Evolutionary conservation across 2,888 invertebrate species (phyloP).

Genomic region (Alloplasta piceator): DNA sequence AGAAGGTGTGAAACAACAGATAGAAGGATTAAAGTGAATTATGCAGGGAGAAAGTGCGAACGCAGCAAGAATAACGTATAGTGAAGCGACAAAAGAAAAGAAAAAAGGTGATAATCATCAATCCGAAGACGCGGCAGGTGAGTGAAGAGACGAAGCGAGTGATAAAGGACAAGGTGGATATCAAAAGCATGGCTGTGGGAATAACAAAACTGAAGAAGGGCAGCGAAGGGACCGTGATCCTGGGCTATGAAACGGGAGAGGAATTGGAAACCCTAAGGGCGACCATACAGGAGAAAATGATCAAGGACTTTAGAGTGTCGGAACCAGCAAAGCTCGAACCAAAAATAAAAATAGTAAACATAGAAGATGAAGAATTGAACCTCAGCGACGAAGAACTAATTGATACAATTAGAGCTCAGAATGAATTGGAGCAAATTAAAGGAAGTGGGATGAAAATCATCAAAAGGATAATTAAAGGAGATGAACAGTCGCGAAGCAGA

Average conservation of each 20-base stretch:
- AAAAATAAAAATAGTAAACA: neutral
- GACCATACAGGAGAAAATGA: no score
- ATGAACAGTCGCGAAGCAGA: no score
- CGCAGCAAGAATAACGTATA: slow-evolving; percentile 17
- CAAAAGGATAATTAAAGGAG: neutral
- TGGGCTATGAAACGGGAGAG: no score
- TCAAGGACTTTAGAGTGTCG: slow-evolving; percentile 23
- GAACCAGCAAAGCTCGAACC: neutral
- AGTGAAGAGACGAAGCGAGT: slow-evolving; percentile 51
- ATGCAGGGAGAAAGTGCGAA: slow-evolving; percentile 7
- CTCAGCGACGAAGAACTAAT: slow-evolving; percentile 39
- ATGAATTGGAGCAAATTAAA: neutral
- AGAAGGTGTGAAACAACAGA: slow-evolving; percentile 20
- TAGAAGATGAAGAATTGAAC: slow-evolving; percentile 37
- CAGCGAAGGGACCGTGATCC: no score
- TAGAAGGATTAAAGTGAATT: slow-evolving; percentile 23
- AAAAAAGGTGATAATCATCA: slow-evolving; percentile 39
- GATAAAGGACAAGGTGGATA: slow-evolving; percentile 39
- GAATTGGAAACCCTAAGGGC: no score
- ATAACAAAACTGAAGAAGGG: no score
- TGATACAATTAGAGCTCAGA: slow-evolving; percentile 10
- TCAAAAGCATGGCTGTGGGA: slow-evolving; percentile 36
- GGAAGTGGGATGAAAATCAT: neutral
- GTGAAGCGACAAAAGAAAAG: slow-evolving; percentile 21
- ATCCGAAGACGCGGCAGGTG: slow-evolving; percentile 47